Percentiles rank a stretch among this genome's conserved stretches.
Evolutionary conservation across 2,888 invertebrate species (phyloP).

Genomic region (Drosophila robusta): DNA sequence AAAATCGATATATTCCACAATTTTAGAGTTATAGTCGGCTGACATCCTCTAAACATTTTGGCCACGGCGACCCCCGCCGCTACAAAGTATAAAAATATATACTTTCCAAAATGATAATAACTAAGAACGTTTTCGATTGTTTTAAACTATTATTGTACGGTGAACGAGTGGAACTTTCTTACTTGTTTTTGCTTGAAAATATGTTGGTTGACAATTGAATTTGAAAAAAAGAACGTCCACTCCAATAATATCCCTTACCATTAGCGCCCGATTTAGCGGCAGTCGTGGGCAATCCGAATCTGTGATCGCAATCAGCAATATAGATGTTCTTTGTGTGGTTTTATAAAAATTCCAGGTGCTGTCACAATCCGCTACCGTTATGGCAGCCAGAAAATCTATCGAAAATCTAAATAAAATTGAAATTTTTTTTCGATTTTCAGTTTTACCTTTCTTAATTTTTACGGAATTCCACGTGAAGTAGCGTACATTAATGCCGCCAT

Average conservation of each 20-base stretch:
- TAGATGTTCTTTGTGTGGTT: slow-evolving; percentile 87
- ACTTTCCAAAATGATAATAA: too few relatives aligned
- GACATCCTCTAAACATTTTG: too few relatives aligned
- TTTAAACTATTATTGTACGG: too few relatives aligned
- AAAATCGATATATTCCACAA: too few relatives aligned
- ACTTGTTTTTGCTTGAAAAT: too few relatives aligned
- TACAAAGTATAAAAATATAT: too few relatives aligned
- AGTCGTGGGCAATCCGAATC: slow-evolving; percentile 92
- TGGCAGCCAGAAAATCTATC: slow-evolving; percentile 89
- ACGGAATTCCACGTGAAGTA: slow-evolving; percentile 89
- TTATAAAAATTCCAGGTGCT: slow-evolving; percentile 91
- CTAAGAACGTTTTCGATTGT: too few relatives aligned
- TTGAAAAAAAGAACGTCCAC: too few relatives aligned
- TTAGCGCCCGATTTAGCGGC: slow-evolving; percentile 89
- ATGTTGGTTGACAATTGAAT: too few relatives aligned
- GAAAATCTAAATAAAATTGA: not conserved
- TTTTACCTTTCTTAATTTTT: slow-evolving; percentile 89
- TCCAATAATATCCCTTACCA: slow-evolving; percentile 80
- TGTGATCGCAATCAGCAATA: slow-evolving; percentile 91
- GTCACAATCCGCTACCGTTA: slow-evolving; percentile 90
- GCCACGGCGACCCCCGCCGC: too few relatives aligned
- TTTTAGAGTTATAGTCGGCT: too few relatives aligned
- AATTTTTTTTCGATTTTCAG: not conserved
- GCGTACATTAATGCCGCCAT: slow-evolving; percentile 89
- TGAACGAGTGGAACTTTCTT: too few relatives aligned